Evolutionary conservation across 2,113 vertebrate species (phyloP).

Genomic region (Formicarius rufipectus): DNA sequence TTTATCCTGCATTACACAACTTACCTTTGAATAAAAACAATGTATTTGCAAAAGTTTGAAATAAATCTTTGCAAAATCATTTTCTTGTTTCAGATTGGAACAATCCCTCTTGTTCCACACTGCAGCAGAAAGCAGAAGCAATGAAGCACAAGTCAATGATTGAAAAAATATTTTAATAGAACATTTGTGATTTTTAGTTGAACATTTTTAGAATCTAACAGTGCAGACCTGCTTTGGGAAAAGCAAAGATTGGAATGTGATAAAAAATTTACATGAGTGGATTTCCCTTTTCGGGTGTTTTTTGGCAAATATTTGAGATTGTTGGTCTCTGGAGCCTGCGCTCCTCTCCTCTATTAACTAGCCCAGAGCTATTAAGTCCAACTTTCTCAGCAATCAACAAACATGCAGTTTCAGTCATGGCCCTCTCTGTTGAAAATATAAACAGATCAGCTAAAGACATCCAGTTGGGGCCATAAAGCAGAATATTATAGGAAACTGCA

Average conservation of each 20-base stretch:
- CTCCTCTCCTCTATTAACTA: not conserved
- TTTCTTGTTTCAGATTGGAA: not conserved
- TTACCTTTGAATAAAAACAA: not conserved
- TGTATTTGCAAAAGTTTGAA: not conserved
- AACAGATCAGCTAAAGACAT: not conserved
- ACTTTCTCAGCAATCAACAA: not conserved
- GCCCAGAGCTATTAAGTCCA: not conserved
- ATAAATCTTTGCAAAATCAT: not conserved
- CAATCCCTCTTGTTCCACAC: not conserved
- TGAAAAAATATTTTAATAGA: not conserved
- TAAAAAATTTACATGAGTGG: not conserved
- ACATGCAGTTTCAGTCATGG: not conserved
- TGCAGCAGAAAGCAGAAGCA: not conserved
- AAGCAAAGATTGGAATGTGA: rapidly evolving
- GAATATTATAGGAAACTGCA: not conserved
- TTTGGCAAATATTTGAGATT: not conserved
- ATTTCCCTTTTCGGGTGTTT: not conserved
- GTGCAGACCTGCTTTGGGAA: not conserved
- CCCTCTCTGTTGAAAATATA: not conserved
- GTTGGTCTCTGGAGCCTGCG: not conserved
- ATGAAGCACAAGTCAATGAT: not conserved
- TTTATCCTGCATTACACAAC: not conserved
- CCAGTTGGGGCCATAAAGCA: not conserved
- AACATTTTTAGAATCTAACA: not conserved
- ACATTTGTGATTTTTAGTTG: not conserved